Percentiles rank a stretch among this genome's conserved stretches.
Conservation (phyloP, 2,888 invertebrate species). For the Andricus curvator region DNA sequence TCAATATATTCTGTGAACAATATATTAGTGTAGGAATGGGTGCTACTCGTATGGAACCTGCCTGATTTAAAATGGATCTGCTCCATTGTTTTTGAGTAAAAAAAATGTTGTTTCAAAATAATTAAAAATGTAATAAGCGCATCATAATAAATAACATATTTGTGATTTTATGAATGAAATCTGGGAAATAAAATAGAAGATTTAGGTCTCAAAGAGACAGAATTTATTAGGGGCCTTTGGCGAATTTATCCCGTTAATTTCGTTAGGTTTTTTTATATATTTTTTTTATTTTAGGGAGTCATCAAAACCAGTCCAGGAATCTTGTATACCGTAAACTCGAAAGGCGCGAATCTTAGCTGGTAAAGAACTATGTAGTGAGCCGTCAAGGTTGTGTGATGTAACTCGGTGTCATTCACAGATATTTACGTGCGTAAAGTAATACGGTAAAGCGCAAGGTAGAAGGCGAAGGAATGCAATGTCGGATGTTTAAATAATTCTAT, state of each 20-base stretch:
- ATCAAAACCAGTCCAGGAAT: slow-evolving; percentile 37
- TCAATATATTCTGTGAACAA: too few relatives aligned
- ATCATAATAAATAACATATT: too few relatives aligned
- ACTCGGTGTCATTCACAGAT: slow-evolving; percentile 32
- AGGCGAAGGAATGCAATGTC: slow-evolving; percentile 8
- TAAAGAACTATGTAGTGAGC: background rate
- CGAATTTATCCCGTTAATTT: slow-evolving; percentile 29
- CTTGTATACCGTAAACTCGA: slow-evolving; percentile 31
- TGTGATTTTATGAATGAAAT: background rate
- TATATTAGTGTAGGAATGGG: too few relatives aligned
- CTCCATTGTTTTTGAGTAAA: background rate
- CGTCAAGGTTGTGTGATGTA: slow-evolving; percentile 34
- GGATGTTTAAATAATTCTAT: background rate
- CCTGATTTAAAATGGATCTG: too few relatives aligned
- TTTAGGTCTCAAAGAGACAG: background rate
- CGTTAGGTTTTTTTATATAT: slow-evolving; percentile 2
- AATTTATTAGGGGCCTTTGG: background rate
- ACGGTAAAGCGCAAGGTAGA: background rate
- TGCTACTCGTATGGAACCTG: too few relatives aligned
- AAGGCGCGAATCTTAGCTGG: slow-evolving; percentile 6
- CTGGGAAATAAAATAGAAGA: background rate
- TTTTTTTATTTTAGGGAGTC: slow-evolving; percentile 17
- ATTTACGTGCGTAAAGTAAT: slow-evolving; percentile 7
- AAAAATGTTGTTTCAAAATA: background rate
- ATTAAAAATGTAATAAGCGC: background rate